Evolutionary conservation across 1,140 invertebrate species (phyloP), one percentile per base, ranked within the genome.

Genomic region (Drosophila varians): DNA sequence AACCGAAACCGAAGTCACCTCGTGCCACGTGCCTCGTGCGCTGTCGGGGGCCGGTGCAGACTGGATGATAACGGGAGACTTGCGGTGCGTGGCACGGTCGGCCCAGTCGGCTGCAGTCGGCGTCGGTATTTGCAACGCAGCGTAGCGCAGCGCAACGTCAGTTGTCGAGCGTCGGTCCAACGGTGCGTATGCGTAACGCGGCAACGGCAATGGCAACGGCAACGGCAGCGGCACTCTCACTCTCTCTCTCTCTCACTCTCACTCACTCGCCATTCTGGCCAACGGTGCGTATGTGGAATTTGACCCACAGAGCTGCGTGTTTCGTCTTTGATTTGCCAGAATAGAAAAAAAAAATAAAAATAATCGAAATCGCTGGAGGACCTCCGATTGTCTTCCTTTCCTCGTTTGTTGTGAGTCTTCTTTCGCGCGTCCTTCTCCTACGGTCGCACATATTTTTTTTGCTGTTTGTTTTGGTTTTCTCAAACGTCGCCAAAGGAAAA

Each of bases 121-220:
- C 75, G 76, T 86, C 80, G 80, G 80, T 74, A 76, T 84, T 71
- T 84, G 72, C 80, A 84, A 58, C 66, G 66, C 60, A 42, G 47
- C 47, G 51, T 47, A 47, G 62, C 66, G 66, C 60, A 42, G 47
- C 47, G 51, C 52, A 47, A 19, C 42, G 36, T 48, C 43, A 73
- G 51, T 66, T 53, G 19, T 43, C 16, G 47, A 45, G 60, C 60
- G 36, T 28, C 47, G 56, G 34, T 48, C 48, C 34, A 61, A 60
- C 56, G 56, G 56, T 58, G 64, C 49, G 55, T 61, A 54, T 55
- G 56, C 55, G 42, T 56, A 48, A 56, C 53, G 53, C 52, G 52
- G n/a, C n/a, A n/a, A n/a, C n/a, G n/a, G n/a, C n/a, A n/a, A n/a
- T n/a, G n/a, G n/a, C n/a, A n/a, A n/a, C n/a, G n/a, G n/a, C n/a